Evolutionary conservation across 2,113 vertebrate species (phyloP), one percentile per base, ranked within the genome.

Genomic region (Oxyruncus cristatus): DNA sequence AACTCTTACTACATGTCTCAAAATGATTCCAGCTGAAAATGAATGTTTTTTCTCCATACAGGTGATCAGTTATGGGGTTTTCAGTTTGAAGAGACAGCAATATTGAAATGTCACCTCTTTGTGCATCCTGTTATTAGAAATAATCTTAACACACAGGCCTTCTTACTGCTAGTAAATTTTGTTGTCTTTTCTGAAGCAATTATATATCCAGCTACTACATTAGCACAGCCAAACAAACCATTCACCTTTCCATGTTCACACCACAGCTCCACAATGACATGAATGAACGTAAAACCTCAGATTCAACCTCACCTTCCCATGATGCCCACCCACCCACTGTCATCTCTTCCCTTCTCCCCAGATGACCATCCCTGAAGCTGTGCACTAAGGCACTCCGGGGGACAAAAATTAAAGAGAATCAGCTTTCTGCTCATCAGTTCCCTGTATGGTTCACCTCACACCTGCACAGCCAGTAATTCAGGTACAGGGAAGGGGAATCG

Each of bases 271-370:
- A 46, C 1, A 8, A 87, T 6, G 24, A 68, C 30, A 55, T 1
- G 11, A 68, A 2, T 0, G 0, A 92, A 91, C 16, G 22, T 9
- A 56, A 44, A 83, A 53, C 41, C 55, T 44, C 7, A n/a, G 49
- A 70, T 58, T 72, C 44, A 68, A 47, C 11, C 32, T 75, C 41
- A 55, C 3, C 22, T 14, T 44, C 14, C 16, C 19, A n/a, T 28
- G 22, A 28, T 12, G 24, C 12, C 21, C 44, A 56, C 6, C 8
- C 33, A 65, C 28, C 26, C 66, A 14, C 3, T 18, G 19, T 22
- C 44, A n/a, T 3, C 22, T 72, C 56, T 50, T 41, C 58, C 28
- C 65, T 73, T 47, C 30, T 42, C 17, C 33, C 15, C 58, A 93
- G 21, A 62, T 2, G 6, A 22, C 33, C 27, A 84, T 58, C 20